A percentile compares a stretch with the other conserved stretches of the same genome.
Evolutionary conservation across 2,888 invertebrate species (phyloP).

Genomic region (Macrophya annulata): DNA sequence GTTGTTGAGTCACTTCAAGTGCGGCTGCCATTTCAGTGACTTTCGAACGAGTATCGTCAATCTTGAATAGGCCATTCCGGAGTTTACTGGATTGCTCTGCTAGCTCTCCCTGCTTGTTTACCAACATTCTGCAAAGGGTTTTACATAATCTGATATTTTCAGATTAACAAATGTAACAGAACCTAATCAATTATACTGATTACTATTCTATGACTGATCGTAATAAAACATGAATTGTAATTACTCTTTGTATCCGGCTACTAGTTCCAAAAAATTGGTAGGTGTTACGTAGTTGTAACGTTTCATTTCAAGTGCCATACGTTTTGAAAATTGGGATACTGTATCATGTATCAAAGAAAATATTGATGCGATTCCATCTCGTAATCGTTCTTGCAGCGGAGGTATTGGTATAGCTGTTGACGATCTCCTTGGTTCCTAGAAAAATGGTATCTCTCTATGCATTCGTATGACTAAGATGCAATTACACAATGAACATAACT

Average conservation of each 20-base stretch:
- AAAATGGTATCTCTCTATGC: conserved; percentile 19
- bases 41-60: conserved; percentile 91
- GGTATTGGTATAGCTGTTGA: conserved; percentile 63
- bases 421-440: conserved; percentile 69
- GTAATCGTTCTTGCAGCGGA: conserved; percentile 82
- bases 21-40: conserved; percentile 93
- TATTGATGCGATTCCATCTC: conserved; percentile 86
- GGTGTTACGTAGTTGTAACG: conserved; percentile 94
- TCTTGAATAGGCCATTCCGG: conserved; percentile 91
- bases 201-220: not conserved
- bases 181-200: not conserved
- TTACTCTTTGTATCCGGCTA: conserved; percentile 91
- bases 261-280: conserved; percentile 92
- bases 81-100: conserved; percentile 90
- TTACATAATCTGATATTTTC: not conserved
- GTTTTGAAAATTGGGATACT: conserved; percentile 87
- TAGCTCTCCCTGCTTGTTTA: conserved; percentile 86
- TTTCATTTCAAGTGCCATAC: conserved; percentile 90
- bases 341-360: conserved; percentile 93
- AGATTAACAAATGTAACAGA: not conserved
- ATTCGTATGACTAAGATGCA: conserved; percentile 29
- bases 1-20: conserved; percentile 88
- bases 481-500: conserved; percentile 19
- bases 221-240: not conserved
- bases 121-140: conserved; percentile 83